Percentiles rank a stretch among this genome's conserved stretches.
Evolutionary conservation across 2,113 vertebrate genomes (phyloP).

Genomic region (Sapayoa aenigma): DNA sequence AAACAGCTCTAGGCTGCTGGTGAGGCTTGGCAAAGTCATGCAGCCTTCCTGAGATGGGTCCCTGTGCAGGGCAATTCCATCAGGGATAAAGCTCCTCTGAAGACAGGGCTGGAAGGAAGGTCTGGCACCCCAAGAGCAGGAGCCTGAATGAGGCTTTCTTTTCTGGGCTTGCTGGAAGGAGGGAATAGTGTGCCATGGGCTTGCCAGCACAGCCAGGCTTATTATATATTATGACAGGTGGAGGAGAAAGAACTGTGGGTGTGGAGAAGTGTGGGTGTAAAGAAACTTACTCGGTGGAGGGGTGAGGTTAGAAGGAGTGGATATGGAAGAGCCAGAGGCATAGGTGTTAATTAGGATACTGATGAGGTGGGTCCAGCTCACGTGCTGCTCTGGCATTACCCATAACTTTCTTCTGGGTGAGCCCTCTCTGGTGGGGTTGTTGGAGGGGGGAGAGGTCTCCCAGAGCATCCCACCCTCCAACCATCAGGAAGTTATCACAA

Average conservation of each 20-base stretch:
- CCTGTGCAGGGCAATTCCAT: not conserved
- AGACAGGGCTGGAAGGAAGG: not conserved
- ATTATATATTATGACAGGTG: not conserved
- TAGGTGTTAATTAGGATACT: not conserved
- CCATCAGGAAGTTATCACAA: not conserved
- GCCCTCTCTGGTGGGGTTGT: not conserved
- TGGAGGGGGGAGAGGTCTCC: not conserved
- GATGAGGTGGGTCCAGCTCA: not conserved
- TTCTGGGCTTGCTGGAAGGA: not conserved
- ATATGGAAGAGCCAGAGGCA: slow-evolving; percentile 12
- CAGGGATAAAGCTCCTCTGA: not conserved
- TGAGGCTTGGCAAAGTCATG: not conserved
- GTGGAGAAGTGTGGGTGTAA: slow-evolving; percentile 34
- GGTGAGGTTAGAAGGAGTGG: not conserved
- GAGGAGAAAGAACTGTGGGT: not conserved
- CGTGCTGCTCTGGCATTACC: not conserved
- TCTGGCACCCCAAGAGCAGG: not conserved
- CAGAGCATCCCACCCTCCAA: not conserved
- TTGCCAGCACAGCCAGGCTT: not conserved
- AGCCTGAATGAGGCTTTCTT: not conserved
- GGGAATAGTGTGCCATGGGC: not conserved
- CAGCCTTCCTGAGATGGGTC: not conserved
- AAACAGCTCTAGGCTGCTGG: not conserved
- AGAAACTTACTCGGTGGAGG: not conserved
- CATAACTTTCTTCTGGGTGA: not conserved